A percentile compares a stretch with the other conserved stretches of the same genome.
Conservation (phyloP, 1,140 invertebrate species). For the Drosophila arawakana region DNA sequence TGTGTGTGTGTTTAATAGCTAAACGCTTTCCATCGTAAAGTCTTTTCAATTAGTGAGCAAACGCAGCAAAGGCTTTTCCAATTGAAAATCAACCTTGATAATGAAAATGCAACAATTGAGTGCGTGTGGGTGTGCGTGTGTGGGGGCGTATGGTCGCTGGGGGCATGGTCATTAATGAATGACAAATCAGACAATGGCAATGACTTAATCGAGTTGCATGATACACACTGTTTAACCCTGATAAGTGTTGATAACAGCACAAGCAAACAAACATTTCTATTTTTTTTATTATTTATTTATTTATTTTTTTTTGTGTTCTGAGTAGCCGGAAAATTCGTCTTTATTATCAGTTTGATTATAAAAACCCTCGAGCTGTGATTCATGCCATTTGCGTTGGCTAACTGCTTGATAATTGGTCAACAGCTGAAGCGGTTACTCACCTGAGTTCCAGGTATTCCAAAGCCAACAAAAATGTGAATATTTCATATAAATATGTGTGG, state of each 20-base stretch:
- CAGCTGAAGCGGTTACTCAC: neutral
- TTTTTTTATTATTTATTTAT: no score
- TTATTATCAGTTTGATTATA: conserved; percentile 37
- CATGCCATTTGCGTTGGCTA: conserved; percentile 3
- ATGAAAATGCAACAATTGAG: conserved; percentile 27
- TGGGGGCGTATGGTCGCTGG: neutral
- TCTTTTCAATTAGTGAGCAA: conserved; percentile 23
- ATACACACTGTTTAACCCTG: neutral
- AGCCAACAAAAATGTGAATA: neutral
- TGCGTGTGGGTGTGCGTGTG: neutral
- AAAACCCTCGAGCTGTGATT: conserved; percentile 24
- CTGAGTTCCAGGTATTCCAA: neutral
- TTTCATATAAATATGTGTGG: neutral
- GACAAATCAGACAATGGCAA: conserved; percentile 45
- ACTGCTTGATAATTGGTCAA: conserved; percentile 22
- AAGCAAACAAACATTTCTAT: neutral
- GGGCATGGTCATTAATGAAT: conserved; percentile 27
- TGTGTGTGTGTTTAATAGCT: neutral
- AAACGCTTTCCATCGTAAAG: conserved; percentile 34
- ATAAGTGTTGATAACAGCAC: conserved; percentile 37
- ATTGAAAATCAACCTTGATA: conserved; percentile 35
- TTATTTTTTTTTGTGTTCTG: neutral
- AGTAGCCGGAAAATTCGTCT: neutral
- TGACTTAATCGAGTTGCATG: conserved; percentile 60
- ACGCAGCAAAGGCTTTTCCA: conserved; percentile 46